Percentiles rank a stretch among this genome's conserved stretches.
phyloP scores from a whole-genome alignment of 2,888 invertebrate species.

The Aporophyla lueneburgensis region DNA sequence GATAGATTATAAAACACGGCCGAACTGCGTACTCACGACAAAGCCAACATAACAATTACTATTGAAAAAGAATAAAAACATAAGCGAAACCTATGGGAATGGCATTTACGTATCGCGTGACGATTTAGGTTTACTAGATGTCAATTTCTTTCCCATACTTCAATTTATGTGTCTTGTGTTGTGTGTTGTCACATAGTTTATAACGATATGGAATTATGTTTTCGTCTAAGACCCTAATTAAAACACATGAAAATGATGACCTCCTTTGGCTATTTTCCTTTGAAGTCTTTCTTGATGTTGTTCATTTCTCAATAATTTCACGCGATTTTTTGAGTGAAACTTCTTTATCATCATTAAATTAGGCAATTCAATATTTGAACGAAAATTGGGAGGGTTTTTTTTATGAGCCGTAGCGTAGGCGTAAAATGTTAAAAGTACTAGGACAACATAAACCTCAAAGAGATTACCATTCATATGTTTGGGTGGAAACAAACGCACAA shows the following conservation, averaged over 20 bases:
- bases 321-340: no score
- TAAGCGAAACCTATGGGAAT: slow-evolving; percentile 32
- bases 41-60: slow-evolving; percentile 9
- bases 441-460: slow-evolving; percentile 8
- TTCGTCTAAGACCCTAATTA: neutral
- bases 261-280: no score
- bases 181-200: slow-evolving; percentile 8
- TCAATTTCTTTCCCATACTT: slow-evolving; percentile 22
- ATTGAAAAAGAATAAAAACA: slow-evolving; percentile 18
- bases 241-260: no score
- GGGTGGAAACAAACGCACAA: slow-evolving; percentile 50
- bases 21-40: slow-evolving; percentile 1
- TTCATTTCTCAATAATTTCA: no score
- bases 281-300: no score
- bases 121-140: neutral
- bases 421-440: slow-evolving; percentile 1
- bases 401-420: no score
- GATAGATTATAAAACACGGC: no score
- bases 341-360: no score
- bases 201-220: neutral
- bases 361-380: no score
- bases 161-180: slow-evolving; percentile 24
- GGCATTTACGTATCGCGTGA: slow-evolving; percentile 36
- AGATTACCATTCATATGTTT: slow-evolving; percentile 27
- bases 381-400: no score